These are phyloP conservation scores for Blomia tropicalis DNA, from an alignment of 2,888 invertebrate genomes.

Conservation along the genomic window DNA sequence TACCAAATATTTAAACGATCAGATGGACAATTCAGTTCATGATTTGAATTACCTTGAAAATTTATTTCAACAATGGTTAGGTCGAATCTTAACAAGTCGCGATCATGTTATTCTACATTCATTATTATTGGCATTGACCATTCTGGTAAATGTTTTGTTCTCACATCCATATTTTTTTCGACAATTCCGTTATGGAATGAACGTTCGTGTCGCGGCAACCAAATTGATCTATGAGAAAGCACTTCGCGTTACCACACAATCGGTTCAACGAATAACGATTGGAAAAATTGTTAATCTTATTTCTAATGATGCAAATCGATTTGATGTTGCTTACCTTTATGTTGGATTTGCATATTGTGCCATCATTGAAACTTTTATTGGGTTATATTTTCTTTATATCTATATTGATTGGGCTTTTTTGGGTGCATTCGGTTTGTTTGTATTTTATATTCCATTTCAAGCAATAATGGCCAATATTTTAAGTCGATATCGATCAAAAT, in stretches of 20 bases:
- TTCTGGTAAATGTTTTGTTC: constrained; percentile 34
- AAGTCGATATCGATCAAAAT: constrained; percentile 49
- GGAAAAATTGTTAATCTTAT: constrained; percentile 84
- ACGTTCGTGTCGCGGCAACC: constrained; percentile 54
- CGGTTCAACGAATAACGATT: constrained; percentile 66
- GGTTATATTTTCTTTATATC: background rate
- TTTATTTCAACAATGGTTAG: too few species aligned
- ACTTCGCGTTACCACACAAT: constrained; percentile 47
- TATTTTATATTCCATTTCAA: constrained; percentile 49
- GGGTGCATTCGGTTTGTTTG: constrained; percentile 60
- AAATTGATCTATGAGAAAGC: constrained; percentile 59
- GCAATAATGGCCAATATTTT: constrained; percentile 43
- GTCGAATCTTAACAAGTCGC: background rate
- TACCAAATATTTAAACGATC: too few species aligned
- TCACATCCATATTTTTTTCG: constrained; percentile 78
- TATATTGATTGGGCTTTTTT: constrained; percentile 35
- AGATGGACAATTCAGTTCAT: background rate
- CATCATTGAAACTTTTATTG: constrained; percentile 47
- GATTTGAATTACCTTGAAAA: too few species aligned
- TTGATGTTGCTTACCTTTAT: constrained; percentile 47
- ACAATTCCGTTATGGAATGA: constrained; percentile 48
- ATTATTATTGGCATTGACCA: background rate
- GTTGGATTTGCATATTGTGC: constrained; percentile 42
- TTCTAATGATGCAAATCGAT: constrained; percentile 82
- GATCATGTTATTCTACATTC: background rate